Conservation (phyloP, 2,888 invertebrate genomes). For the Drosophila phalerata region DNA sequence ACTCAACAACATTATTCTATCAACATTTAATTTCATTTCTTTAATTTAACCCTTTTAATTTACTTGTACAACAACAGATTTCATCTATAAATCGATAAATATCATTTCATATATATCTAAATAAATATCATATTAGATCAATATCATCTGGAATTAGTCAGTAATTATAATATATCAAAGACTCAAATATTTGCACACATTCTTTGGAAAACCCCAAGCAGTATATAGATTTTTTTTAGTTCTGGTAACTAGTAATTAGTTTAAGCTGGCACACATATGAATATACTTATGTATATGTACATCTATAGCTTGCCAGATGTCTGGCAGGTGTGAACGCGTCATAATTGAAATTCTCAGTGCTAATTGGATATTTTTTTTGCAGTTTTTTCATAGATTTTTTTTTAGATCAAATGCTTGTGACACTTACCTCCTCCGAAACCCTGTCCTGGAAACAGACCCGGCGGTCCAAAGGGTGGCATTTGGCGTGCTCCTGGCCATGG, state of each 20-base stretch:
- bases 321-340: conserved; percentile 11
- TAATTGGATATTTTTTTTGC: neutral
- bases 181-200: conserved; percentile 10
- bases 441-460: conserved; percentile 89
- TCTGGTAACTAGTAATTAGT: neutral
- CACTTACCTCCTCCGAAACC: conserved; percentile 87
- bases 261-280: neutral
- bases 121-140: neutral
- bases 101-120: too few relatives aligned
- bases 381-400: neutral
- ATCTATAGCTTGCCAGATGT: neutral
- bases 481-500: conserved; percentile 88
- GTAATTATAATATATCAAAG: neutral
- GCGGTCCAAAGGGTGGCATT: conserved; percentile 87
- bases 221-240: neutral
- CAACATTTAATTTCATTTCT: too few relatives aligned
- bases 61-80: too few relatives aligned
- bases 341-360: neutral
- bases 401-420: conserved; percentile 6
- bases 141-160: neutral
- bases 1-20: neutral
- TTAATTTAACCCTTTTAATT: too few relatives aligned
- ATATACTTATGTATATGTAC: neutral
- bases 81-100: too few relatives aligned
- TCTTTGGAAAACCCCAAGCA: neutral